A percentile compares a stretch with the other conserved stretches of the same genome.
These are phyloP conservation scores for Cossypha polioptera DNA, from an alignment of 2,797 vertebrate genomes.

Conservation along the genomic window DNA sequence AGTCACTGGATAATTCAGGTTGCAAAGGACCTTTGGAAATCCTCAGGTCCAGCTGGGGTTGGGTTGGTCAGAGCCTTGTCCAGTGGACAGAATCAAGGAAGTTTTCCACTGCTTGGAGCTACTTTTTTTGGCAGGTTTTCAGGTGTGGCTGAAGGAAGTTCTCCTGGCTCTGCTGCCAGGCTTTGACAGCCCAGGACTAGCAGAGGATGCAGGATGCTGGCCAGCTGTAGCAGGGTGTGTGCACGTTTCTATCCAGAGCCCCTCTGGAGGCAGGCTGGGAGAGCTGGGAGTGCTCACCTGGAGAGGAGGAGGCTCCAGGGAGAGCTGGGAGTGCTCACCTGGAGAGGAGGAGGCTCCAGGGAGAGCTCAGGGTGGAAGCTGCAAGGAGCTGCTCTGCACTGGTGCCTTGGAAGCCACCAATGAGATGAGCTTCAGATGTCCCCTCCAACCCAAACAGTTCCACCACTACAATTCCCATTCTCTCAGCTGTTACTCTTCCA, in stretches of 20 bases:
- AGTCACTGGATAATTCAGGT: background rate
- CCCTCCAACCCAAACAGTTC: background rate
- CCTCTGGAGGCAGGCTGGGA: background rate
- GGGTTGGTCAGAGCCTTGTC: background rate
- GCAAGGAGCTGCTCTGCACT: no score
- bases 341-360: background rate
- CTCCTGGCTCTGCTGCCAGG: background rate
- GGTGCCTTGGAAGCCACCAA: no score
- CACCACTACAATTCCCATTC: background rate
- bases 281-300: background rate
- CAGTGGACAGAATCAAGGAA: background rate
- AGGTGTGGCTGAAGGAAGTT: background rate
- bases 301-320: background rate
- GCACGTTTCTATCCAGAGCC: fast-evolving
- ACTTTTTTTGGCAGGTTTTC: background rate
- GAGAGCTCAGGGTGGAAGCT: background rate
- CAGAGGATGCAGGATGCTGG: background rate
- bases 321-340: background rate
- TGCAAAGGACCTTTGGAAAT: background rate
- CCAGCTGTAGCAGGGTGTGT: background rate
- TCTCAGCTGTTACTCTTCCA: background rate
- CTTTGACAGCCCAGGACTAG: background rate
- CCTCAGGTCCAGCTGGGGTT: background rate
- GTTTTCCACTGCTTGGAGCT: background rate
- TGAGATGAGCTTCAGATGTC: background rate